Percentiles rank a stretch among this genome's conserved stretches.
phyloP scores from a whole-genome alignment of 1,140 invertebrate species.

The Bombus sibiricus region DNA sequence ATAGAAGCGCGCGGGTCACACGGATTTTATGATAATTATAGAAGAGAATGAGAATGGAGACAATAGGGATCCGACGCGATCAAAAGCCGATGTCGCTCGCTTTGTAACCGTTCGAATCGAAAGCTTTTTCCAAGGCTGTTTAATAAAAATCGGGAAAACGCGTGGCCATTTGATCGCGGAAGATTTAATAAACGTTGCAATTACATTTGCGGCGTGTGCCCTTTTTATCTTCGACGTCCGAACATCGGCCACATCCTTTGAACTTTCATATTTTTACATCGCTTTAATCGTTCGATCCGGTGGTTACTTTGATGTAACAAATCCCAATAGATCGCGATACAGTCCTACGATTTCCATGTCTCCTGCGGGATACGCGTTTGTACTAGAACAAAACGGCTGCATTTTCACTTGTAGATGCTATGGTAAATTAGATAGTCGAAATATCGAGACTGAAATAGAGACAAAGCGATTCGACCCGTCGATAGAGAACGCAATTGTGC shows the following conservation, averaged over 20 bases:
- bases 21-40: conserved; percentile 23
- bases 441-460: not conserved
- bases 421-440: not conserved
- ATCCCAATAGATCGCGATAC: not conserved
- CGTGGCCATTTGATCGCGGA: too few relatives aligned
- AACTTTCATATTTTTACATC: conserved; percentile 2
- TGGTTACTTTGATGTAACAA: not conserved
- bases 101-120: not conserved
- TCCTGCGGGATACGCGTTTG: not conserved
- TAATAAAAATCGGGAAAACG: not conserved
- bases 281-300: not conserved
- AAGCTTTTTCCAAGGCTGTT: not conserved
- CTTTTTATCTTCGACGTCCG: not conserved
- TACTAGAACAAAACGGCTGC: too few relatives aligned
- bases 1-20: not conserved
- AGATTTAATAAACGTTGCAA: conserved; percentile 3
- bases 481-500: not conserved
- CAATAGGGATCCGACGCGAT: not conserved
- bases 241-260: too few relatives aligned
- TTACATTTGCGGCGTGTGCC: not conserved
- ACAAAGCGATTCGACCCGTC: not conserved
- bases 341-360: not conserved
- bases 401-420: not conserved
- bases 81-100: not conserved
- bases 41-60: not conserved